Base-by-base conservation (phyloP, 2,113 vertebrate genomes). In the Oryzias melastigma region DNA sequence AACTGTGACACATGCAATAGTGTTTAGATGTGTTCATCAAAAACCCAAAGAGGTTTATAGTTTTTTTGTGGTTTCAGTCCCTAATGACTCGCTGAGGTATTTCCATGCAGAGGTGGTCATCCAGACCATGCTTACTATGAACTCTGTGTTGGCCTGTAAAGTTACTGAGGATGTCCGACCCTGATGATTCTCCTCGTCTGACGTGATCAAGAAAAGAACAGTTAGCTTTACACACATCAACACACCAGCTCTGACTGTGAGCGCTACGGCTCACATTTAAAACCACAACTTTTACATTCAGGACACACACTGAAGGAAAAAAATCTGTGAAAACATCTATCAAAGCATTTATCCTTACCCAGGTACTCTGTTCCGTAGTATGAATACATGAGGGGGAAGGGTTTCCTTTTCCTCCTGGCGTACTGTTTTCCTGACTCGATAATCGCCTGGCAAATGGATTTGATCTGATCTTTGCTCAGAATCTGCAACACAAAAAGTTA, bases 341-440 rank as follows among this genome's bases (percentile, higher is more conserved):
- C 0, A 20, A 53, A 70, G 14, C 14, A 43, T 18, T 1, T 17
- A 5, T 40, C 59, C 94, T 95, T 83, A 95, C 94, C 93, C 5
- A 96, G 92, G 61, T 96, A 95, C 65, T 96, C 94, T 0, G 93
- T 95, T 58, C 93, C 94, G 58, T 95, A 96, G 77, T 95, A 96
- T 8, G 93, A 94, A 77, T 94, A 96, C 95, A 96, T 95, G 57
- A 96, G 91, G 0, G 94, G 92, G 58, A 94, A 92, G 0, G 93
- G 93, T 75, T 95, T 95, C 42, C 93, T 92, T 83, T 95, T 95
- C 85, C 90, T 94, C 62, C 82, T 74, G 58, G 93, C 90, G 48
- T 95, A 96, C 62, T 95, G 93, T 76, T 94, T 95, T 52, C 94
- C 93, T n/a, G 93, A 95, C 75, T 95, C 93, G 15, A 95, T 88